Conservation (phyloP, 2,113 vertebrate genomes). For the Oncorhynchus clarkii region DNA sequence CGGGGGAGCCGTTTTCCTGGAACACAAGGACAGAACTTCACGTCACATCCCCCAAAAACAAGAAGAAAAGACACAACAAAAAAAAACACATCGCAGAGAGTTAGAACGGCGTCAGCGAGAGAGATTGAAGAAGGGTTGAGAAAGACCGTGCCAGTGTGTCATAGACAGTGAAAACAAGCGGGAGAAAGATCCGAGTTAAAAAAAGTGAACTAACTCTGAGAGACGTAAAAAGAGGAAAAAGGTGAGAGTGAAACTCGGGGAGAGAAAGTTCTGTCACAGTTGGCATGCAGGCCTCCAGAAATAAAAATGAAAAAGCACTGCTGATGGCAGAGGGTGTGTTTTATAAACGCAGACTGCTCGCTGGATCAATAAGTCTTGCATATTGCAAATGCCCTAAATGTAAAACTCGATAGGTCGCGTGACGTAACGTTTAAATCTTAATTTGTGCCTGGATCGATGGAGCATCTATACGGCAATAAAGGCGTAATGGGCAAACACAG, state of each 20-base stretch:
- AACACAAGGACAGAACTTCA: conserved; percentile 46
- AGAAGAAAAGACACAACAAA: not conserved
- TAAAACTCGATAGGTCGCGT: conserved; percentile 74
- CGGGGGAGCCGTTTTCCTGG: conserved; percentile 91
- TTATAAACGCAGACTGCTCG: conserved; percentile 51
- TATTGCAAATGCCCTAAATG: conserved; percentile 79
- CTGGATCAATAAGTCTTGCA: conserved; percentile 76
- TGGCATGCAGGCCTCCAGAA: no score
- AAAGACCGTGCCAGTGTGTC: no score
- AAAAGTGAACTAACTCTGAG: no score
- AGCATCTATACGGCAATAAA: conserved; percentile 62
- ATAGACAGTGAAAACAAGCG: no score
- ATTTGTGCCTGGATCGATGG: conserved; percentile 78
- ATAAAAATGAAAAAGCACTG: no score
- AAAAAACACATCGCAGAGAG: not conserved
- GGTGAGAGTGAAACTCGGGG: no score
- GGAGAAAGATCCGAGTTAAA: no score
- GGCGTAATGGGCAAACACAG: conserved; percentile 63
- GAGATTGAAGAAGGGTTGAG: not conserved
- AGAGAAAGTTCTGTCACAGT: no score
- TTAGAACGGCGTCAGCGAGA: not conserved
- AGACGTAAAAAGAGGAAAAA: no score
- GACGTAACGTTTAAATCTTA: conserved; percentile 81
- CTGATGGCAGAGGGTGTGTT: no score
- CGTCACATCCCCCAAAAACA: conserved; percentile 16